Evolutionary conservation across 2,888 invertebrate genomes (phyloP).

Genomic region (Stegophylla sp.): DNA sequence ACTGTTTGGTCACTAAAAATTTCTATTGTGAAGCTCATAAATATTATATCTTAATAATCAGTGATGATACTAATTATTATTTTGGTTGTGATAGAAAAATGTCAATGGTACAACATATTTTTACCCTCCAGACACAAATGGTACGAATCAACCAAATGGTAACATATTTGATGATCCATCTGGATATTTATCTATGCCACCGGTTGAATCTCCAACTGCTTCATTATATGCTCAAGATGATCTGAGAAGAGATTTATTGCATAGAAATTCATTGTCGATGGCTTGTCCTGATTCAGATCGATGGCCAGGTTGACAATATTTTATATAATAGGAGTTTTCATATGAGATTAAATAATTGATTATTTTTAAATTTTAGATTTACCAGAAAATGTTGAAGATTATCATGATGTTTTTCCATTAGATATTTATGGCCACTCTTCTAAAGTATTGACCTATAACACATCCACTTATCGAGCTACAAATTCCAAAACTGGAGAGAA

Average conservation of each 20-base stretch:
- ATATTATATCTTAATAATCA: no score
- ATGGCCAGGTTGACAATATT: slow-evolving; percentile 44
- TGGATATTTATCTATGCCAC: slow-evolving; percentile 55
- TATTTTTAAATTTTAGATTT: slow-evolving; percentile 70
- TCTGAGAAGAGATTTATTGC: slow-evolving; percentile 58
- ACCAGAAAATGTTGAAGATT: slow-evolving; percentile 88
- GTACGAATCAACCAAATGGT: slow-evolving; percentile 63
- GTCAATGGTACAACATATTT: slow-evolving; percentile 95
- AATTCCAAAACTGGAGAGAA: slow-evolving; percentile 84
- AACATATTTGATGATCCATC: slow-evolving; percentile 56
- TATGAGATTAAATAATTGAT: neutral
- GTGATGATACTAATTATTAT: slow-evolving; percentile 10
- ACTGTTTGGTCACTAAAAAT: no score
- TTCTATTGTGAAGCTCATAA: no score
- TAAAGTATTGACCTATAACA: slow-evolving; percentile 75
- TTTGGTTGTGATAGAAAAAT: slow-evolving; percentile 74
- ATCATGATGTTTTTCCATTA: slow-evolving; percentile 84
- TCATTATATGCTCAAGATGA: slow-evolving; percentile 60
- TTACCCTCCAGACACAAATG: slow-evolving; percentile 71
- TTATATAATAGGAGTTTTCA: neutral
- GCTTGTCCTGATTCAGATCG: slow-evolving; percentile 37
- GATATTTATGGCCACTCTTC: slow-evolving; percentile 76
- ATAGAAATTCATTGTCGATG: slow-evolving; percentile 50
- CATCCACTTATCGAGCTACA: slow-evolving; percentile 88
- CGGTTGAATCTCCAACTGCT: slow-evolving; percentile 59